Conservation (phyloP, 2,113 vertebrate genomes). For the Callospermophilus lateralis region DNA sequence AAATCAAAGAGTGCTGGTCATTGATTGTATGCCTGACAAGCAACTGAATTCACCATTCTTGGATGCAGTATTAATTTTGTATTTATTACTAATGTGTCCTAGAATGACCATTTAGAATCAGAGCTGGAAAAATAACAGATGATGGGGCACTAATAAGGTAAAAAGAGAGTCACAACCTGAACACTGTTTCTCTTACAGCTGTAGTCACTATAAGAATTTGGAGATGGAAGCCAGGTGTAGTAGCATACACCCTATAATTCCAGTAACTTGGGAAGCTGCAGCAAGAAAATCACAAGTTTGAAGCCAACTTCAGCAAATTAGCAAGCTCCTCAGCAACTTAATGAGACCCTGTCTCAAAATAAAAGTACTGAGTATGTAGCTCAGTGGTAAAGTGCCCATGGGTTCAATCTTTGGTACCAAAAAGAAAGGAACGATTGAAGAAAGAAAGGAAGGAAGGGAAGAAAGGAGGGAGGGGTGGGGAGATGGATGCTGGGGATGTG, state of each 20-base stretch:
- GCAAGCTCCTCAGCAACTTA: too few species aligned
- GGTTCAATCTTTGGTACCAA: too few species aligned
- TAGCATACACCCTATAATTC: too few species aligned
- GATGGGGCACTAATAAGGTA: background rate
- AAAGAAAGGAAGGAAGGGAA: too few species aligned
- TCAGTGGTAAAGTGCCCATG: too few species aligned
- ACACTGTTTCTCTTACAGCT: background rate
- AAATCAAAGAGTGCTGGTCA: background rate
- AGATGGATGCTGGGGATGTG: background rate
- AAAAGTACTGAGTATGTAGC: too few species aligned
- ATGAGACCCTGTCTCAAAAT: too few species aligned
- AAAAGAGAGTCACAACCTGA: background rate
- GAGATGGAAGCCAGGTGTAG: background rate
- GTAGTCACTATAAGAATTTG: background rate
- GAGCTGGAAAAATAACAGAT: background rate
- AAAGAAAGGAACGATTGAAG: too few species aligned
- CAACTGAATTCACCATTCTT: background rate
- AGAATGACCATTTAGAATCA: slow-evolving; percentile 17
- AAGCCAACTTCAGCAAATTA: too few species aligned
- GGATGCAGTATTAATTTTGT: background rate
- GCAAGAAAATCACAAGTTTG: too few species aligned
- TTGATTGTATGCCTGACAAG: background rate
- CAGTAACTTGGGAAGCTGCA: too few species aligned
- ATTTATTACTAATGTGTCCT: background rate
- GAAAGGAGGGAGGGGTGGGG: too few species aligned